phyloP scores from a whole-genome alignment of 2,113 vertebrate species.

The Sturnus vulgaris region DNA sequence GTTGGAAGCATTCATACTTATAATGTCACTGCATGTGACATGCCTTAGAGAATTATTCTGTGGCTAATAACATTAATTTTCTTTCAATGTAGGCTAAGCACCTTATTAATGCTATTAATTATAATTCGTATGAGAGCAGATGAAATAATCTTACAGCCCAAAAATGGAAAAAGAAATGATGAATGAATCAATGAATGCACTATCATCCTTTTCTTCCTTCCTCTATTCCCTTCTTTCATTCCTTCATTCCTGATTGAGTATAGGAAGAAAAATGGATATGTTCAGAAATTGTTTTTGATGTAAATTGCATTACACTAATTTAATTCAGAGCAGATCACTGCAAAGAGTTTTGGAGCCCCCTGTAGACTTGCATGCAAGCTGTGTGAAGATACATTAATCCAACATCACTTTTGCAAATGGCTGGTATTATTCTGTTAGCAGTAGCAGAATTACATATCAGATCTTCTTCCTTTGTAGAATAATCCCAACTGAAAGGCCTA shows the following conservation, averaged over 20 bases:
- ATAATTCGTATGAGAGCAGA: constrained; percentile 21
- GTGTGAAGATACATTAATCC: not conserved
- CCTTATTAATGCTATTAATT: constrained; percentile 44
- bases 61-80: constrained; percentile 48
- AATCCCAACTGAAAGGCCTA: not conserved
- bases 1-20: not conserved
- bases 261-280: not conserved
- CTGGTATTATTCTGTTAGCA: not conserved
- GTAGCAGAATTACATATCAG: not conserved
- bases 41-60: constrained; percentile 20
- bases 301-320: constrained; percentile 10
- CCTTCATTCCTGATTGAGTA: not conserved
- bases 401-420: not conserved
- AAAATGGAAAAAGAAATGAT: constrained; percentile 22
- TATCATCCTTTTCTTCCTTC: constrained; percentile 8
- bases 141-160: constrained; percentile 1
- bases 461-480: not conserved
- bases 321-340: not conserved
- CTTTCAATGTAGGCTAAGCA: constrained; percentile 30
- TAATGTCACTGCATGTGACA: not conserved
- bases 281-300: not conserved
- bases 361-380: not conserved
- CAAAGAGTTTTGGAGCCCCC: constrained; percentile 48
- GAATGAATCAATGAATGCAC: not conserved
- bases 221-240: not conserved